Evolutionary conservation across 2,888 invertebrate genomes (phyloP).

Genomic region (Dryadula phaetusa): DNA sequence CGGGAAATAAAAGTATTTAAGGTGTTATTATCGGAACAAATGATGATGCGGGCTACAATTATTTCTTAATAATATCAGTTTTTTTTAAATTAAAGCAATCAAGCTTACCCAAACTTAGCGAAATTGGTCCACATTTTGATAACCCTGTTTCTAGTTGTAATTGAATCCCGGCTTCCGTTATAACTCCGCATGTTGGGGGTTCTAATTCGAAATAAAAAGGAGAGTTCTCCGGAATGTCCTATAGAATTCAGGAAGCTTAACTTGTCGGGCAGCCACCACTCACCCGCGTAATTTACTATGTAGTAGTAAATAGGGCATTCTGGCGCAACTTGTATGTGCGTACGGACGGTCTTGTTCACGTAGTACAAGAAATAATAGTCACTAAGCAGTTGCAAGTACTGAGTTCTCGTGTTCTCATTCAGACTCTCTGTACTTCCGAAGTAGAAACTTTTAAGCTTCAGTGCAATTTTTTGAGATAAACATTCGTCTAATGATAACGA

Average conservation of each 20-base stretch:
- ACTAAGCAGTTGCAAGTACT: slow-evolving; percentile 71
- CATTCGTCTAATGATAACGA: slow-evolving; percentile 59
- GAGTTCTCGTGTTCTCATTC: slow-evolving; percentile 63
- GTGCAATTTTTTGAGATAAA: slow-evolving; percentile 61
- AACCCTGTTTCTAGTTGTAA: slow-evolving; percentile 65
- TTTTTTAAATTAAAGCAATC: neutral
- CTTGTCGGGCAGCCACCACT: slow-evolving; percentile 65
- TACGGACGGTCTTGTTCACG: slow-evolving; percentile 68
- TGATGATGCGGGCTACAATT: too few relatives aligned
- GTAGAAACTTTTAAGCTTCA: slow-evolving; percentile 70
- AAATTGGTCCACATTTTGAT: slow-evolving; percentile 81
- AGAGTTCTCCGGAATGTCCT: slow-evolving; percentile 71
- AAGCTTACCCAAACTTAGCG: slow-evolving; percentile 78
- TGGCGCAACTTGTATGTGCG: slow-evolving; percentile 64
- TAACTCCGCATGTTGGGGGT: slow-evolving; percentile 52
- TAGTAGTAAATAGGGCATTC: slow-evolving; percentile 72
- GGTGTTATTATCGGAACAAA: too few relatives aligned
- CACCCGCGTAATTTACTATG: slow-evolving; percentile 67
- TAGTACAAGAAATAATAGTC: slow-evolving; percentile 75
- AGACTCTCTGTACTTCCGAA: slow-evolving; percentile 63
- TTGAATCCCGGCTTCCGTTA: slow-evolving; percentile 69
- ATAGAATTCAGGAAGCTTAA: slow-evolving; percentile 61
- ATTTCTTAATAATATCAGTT: too few relatives aligned
- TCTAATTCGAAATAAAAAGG: slow-evolving; percentile 68
- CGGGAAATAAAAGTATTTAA: too few relatives aligned